Conservation (phyloP, 2,113 vertebrate species). For the Rallus limicola region DNA sequence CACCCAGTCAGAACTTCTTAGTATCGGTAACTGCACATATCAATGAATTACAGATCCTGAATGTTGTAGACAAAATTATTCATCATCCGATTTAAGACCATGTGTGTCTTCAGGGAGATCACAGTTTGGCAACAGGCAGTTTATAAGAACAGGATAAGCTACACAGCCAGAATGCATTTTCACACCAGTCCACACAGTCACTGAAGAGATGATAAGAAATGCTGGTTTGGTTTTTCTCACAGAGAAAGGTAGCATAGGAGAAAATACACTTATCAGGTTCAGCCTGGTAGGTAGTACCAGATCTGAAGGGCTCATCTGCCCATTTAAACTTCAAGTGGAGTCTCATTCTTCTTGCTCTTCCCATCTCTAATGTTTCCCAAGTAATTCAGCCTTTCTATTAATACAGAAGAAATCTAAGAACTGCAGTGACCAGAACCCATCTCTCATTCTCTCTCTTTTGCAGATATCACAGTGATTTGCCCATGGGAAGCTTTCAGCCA, state of each 20-base stretch:
- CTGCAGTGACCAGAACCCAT: background rate
- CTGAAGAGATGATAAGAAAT: background rate
- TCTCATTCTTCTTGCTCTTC: background rate
- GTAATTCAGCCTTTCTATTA: background rate
- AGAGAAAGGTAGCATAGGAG: background rate
- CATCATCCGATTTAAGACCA: background rate
- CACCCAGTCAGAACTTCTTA: background rate
- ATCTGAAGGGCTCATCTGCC: background rate
- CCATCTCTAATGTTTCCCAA: background rate
- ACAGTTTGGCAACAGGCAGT: background rate
- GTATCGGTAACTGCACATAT: background rate
- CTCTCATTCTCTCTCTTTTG: conserved; percentile 30
- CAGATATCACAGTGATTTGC: conserved; percentile 85
- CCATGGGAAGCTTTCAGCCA: conserved; percentile 87
- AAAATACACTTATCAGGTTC: background rate
- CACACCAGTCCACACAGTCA: background rate
- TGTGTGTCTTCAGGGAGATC: background rate
- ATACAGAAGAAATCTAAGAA: background rate
- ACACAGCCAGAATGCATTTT: background rate
- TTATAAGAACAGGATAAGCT: background rate
- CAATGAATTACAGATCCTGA: background rate
- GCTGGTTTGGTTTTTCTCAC: background rate
- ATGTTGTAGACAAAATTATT: background rate
- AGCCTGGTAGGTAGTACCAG: background rate
- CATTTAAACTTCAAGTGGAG: background rate